Evolutionary conservation across 2,888 invertebrate species (phyloP), one percentile per base, ranked within the genome.

Genomic region (Selenia dentaria): DNA sequence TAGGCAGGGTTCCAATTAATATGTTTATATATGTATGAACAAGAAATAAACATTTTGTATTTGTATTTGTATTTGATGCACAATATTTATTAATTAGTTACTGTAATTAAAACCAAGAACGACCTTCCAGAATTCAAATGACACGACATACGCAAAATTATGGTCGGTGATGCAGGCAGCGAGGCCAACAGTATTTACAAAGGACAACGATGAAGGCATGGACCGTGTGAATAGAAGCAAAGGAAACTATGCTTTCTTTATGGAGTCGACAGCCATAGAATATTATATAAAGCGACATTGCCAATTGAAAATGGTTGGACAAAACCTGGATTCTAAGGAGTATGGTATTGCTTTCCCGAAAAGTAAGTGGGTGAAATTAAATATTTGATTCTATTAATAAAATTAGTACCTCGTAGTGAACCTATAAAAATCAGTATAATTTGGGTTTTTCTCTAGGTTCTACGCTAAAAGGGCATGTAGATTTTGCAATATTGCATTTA

Each of bases 211-310:
- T 0, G 97, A 97, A 67, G 99, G 98, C 0, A 95, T 96, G 1
- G 94, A 95, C 12, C 92, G 96, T 32, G 98, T 98, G 0, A 73
- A 92, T 24, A 93, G 92, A 68, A 94, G 93, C 38, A 94, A 94
- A 70, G 94, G 94, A 18, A 93, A 92, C 54, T 99, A 96, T 79
- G 99, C 98, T 1, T 99, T 97, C 76, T 93, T 99, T 50, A 98
- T 99, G 97, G 99, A 99, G 89, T 98, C 98, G 20, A 95, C 98
- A 0, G 95, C 96, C 13, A 94, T 99, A 62, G 98, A 99, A 78
- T 99, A 98, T 83, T 95, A 94, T 61, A 94, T 94, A 53, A 95
- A 96, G 75, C 92, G 95, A 54, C 92, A 95, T 68, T 98, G 98
- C 76, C 93, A 95, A 47, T 92, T 98, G 49, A 95, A 92, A 48